Evolutionary conservation across 2,797 vertebrate genomes (phyloP).

Genomic region (Pseudotriccus pelzelni): DNA sequence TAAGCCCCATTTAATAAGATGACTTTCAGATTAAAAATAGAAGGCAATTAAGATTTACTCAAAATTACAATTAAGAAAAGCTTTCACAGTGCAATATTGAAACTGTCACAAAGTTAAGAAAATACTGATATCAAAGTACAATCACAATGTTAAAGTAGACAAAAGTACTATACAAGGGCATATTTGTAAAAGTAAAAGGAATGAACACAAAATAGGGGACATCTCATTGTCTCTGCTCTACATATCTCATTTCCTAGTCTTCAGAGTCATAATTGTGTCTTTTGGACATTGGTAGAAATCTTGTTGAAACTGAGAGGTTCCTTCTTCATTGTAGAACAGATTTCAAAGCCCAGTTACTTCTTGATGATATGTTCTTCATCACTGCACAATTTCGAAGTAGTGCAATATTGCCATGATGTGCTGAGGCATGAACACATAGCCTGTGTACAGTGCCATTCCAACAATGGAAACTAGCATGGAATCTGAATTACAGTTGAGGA

Average conservation of each 20-base stretch:
- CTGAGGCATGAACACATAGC: constrained; percentile 97
- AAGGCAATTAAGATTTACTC: constrained; percentile 82
- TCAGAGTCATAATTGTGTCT: constrained; percentile 42
- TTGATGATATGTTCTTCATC: constrained; percentile 67
- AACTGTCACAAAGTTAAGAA: constrained; percentile 83
- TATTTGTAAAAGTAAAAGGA: constrained; percentile 76
- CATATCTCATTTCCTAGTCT: constrained; percentile 60
- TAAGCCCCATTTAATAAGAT: constrained; percentile 77
- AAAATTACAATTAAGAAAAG: constrained; percentile 81
- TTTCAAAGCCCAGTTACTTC: constrained; percentile 7
- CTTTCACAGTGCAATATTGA: constrained; percentile 78
- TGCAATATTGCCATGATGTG: constrained; percentile 98
- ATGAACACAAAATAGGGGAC: constrained; percentile 73
- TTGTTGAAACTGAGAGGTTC: constrained; percentile 40
- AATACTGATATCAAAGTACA: constrained; percentile 84
- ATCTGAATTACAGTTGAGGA: constrained; percentile 82
- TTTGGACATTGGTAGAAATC: constrained; percentile 42
- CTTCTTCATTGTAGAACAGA: constrained; percentile 44
- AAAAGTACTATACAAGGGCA: constrained; percentile 79
- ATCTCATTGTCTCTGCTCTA: constrained; percentile 47
- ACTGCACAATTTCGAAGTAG: constrained; percentile 95
- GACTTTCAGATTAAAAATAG: constrained; percentile 77
- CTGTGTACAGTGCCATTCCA: constrained; percentile 94
- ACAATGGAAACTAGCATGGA: constrained; percentile 90
- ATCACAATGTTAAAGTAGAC: constrained; percentile 80